Percentiles rank a stretch among this genome's conserved stretches.
Conservation (phyloP, 35 echinoderm and acorn worm species). For the Diadema setosum region DNA sequence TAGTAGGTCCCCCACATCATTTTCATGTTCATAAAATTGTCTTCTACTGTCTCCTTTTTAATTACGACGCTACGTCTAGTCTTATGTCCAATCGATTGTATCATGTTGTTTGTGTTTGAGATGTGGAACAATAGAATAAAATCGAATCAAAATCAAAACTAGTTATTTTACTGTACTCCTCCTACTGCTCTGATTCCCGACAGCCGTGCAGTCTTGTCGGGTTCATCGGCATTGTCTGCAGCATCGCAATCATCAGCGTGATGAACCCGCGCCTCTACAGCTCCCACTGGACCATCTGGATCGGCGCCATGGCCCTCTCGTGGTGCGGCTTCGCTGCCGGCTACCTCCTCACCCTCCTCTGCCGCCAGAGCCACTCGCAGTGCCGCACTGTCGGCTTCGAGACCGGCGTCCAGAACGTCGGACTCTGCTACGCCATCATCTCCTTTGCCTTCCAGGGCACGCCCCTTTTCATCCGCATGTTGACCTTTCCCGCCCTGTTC, state of each 20-base stretch:
- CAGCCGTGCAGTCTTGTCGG: constrained; percentile 62
- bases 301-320: constrained; percentile 32
- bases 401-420: constrained; percentile 81
- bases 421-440: constrained; percentile 60
- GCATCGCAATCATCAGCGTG: constrained; percentile 58
- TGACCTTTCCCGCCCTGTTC: constrained; percentile 58
- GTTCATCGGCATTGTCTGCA: constrained; percentile 43
- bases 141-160: too few relatives aligned
- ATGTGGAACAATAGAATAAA: too few relatives aligned
- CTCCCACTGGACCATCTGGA: constrained; percentile 73
- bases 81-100: too few relatives aligned
- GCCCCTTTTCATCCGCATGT: constrained; percentile 1
- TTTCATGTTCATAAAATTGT: too few relatives aligned
- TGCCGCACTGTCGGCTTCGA: constrained; percentile 84
- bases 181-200: not conserved
- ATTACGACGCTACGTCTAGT: too few relatives aligned
- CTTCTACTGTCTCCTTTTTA: too few relatives aligned
- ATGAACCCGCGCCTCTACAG: constrained; percentile 73
- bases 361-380: constrained; percentile 52
- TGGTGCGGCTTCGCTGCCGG: constrained; percentile 51
- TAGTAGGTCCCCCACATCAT: too few relatives aligned
- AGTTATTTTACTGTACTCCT: not conserved
- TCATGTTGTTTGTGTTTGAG: too few relatives aligned
- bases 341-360: constrained; percentile 49
- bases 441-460: constrained; percentile 50